Base-by-base conservation (phyloP, 2,113 vertebrate species). In the Etia nguti region DNA sequence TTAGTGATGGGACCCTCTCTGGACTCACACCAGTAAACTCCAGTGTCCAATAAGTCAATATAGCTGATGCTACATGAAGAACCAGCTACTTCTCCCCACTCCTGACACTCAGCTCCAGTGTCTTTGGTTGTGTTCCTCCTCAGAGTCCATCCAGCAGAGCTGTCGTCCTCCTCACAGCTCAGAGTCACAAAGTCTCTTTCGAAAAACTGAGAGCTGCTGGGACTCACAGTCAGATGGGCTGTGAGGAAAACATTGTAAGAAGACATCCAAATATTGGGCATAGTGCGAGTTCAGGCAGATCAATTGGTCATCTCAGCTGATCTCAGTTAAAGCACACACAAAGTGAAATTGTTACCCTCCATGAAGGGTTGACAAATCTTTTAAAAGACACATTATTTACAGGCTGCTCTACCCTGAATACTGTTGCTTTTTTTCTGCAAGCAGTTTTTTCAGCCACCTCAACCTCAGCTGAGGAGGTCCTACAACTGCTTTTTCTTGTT, bases 381-480 rank as follows among this genome's bases (percentile, higher is more conserved):
- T 29, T 16, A 15, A 29, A 59, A 29, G 1, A 16, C 26, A 29
- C 56, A 59, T 29, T 59, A 10, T 29, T 59, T 59, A 59, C 2
- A 24, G 57, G 1, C 57, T 60, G 15, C 15, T 60, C 4, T 18
- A 59, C 2, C 57, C 24, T 60, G 0, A 31, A 3, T 15, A 16
- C 7, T 16, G 56, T 59, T 59, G 56, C 56, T 16, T 0, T 26
- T 26, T 26, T 26, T 54, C 52, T 22, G 20, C 0, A 54, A 52
- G 1, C 50, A 10, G 52, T 10, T 24, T 55, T 55, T 55, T 55
- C 2, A 55, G n/a, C 1, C 3, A 22, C n/a, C n/a, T 54, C n/a
- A 54, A 55, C 0, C n/a, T 24, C 54, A 55, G n/a, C 54, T 0
- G 54, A 24, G 54, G 54, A 55, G 54, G n/a, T 55, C n/a, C 10